Base-by-base conservation (phyloP, 2,888 invertebrate genomes). In the Axea sp. region DNA sequence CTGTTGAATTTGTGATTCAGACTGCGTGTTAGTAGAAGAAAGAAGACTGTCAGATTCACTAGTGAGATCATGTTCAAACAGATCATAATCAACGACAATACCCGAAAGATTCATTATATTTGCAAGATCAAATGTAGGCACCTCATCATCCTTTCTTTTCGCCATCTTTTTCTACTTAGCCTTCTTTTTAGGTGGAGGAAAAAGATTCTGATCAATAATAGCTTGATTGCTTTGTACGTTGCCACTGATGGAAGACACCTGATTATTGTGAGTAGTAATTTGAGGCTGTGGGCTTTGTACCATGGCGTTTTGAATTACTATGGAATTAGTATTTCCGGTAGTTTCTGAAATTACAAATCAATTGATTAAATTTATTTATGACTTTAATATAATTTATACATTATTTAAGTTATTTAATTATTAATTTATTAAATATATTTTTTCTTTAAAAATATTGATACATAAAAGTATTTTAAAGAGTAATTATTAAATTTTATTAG, bases 91-190 rank as follows among this genome's bases (percentile, higher is more conserved):
- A 74, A 93, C 93, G 49, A 92, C 92, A 73, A 92, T 92, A 60
- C 93, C 92, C 43, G 93, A 93, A 69, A 93, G 89, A 85, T 93
- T 93, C 91, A 93, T 93, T 28, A 93, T 92, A 86, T 92, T 93
- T 51, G 92, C 93, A 78, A 93, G 89, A 86, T 93, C 93, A 53
- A 93, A 85, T 82, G 91, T 91, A 26, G 89, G 89, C 53, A 84
- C 81, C 30, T 87, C 87, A 22, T 89, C 89, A 17, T 89, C 89
- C 76, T 89, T 88, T 69, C 89, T 89, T 78, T 89, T 89, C 45
- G 89, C 87, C 77, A 90, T 90, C 72, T 89, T 89, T 82, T 90
- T 91, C 80, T 91, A 91, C 80, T 91, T 91, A 1, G 88, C 86
- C 75, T 89, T 89, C 76, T 88, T 89, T 79, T 88, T 88, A 19